These are phyloP conservation scores for Ammodytes dubius DNA, from an alignment of 2,113 vertebrate genomes.

Conservation along the genomic window DNA sequence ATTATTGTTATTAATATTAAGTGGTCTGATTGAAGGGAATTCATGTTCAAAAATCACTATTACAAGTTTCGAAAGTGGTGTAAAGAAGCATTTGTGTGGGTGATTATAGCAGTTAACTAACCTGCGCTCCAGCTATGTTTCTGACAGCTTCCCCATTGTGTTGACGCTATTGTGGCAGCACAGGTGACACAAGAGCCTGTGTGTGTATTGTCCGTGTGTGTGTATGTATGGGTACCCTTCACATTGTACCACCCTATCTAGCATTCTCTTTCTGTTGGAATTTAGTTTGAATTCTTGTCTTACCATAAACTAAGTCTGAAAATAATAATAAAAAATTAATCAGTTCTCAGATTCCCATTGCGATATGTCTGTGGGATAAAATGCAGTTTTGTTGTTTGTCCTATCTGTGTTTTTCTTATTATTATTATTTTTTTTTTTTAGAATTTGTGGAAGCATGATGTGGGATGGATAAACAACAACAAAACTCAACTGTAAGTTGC, in stretches of 20 bases:
- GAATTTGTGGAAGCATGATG: conserved; percentile 84
- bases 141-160: conserved; percentile 83
- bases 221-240: conserved; percentile 58
- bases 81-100: neutral
- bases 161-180: conserved; percentile 73
- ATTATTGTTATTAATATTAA: neutral
- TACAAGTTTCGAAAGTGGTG: neutral
- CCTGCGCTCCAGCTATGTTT: conserved; percentile 69
- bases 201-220: conserved; percentile 72
- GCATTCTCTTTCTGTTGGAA: conserved; percentile 73
- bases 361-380: conserved; percentile 1
- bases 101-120: conserved; percentile 44
- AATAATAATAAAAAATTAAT: neutral
- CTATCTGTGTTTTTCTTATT: neutral
- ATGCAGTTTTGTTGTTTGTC: neutral
- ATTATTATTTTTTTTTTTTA: conserved; percentile 52
- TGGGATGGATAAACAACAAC: conserved; percentile 85
- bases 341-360: neutral
- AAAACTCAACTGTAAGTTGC: conserved; percentile 72
- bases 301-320: neutral
- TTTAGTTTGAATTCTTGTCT: conserved; percentile 16
- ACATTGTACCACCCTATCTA: conserved; percentile 71
- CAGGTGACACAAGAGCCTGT: conserved; percentile 69
- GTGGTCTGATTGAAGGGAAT: neutral
- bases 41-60: neutral